A percentile compares a stretch with the other conserved stretches of the same genome.
phyloP scores from a whole-genome alignment of 2,888 invertebrate species.

The Parascotia fuliginaria region DNA sequence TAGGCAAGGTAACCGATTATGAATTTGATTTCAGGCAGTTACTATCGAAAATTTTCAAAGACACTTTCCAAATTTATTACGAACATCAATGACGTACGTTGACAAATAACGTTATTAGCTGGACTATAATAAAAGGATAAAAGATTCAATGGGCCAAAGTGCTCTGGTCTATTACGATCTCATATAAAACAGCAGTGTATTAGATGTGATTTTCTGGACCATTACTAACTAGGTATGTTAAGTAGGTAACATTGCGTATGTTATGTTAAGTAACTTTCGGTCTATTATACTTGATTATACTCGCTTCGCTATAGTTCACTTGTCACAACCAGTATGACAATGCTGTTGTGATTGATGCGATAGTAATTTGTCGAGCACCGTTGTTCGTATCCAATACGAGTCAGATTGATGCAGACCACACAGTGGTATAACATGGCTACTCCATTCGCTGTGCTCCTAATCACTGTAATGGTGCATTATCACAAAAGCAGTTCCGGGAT shows the following conservation, averaged over 20 bases:
- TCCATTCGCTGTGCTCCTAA: slow-evolving; percentile 62
- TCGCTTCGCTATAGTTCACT: slow-evolving; percentile 48
- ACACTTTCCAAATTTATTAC: too few relatives aligned
- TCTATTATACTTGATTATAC: slow-evolving; percentile 45
- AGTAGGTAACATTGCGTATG: slow-evolving; percentile 27
- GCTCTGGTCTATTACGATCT: too few relatives aligned
- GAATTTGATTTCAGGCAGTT: too few relatives aligned
- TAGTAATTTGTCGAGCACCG: slow-evolving; percentile 78
- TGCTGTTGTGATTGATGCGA: slow-evolving; percentile 77
- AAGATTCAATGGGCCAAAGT: too few relatives aligned
- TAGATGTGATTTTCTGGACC: slow-evolving; percentile 31
- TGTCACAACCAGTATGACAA: slow-evolving; percentile 72
- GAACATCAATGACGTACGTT: too few relatives aligned
- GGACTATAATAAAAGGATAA: too few relatives aligned
- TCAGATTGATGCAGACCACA: slow-evolving; percentile 65
- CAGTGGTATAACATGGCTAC: slow-evolving; percentile 50
- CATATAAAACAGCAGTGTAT: slow-evolving; percentile 8
- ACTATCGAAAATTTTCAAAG: too few relatives aligned
- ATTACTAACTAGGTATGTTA: slow-evolving; percentile 27
- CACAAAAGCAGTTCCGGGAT: slow-evolving; percentile 59
- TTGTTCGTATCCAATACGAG: slow-evolving; percentile 82
- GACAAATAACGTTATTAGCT: too few relatives aligned
- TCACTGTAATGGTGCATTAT: slow-evolving; percentile 69
- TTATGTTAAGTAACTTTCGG: slow-evolving; percentile 38
- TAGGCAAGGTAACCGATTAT: too few relatives aligned